Base-by-base conservation (phyloP, 1,140 invertebrate species). In the Telenomus remus region DNA sequence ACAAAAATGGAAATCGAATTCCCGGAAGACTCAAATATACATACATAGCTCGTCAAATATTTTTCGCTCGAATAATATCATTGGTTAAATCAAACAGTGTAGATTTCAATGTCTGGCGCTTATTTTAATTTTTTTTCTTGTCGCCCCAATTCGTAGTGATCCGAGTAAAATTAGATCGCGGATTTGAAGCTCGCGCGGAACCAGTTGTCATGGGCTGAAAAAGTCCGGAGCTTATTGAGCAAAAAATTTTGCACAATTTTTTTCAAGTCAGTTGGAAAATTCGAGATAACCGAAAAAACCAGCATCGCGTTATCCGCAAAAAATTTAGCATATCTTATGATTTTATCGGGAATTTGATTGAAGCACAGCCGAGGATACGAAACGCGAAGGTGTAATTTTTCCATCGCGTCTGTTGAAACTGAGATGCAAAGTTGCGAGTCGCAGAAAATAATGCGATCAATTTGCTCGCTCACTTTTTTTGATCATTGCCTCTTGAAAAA, bases 271-370 rank as follows among this genome's bases (percentile, higher is more conserved):
- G 19, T 14, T 15, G 60, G 54, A 64, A 49, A 64, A 64, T 64
- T 39, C 37, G 50, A 43, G 50, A 54, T 48, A 44, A 11, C 33
- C 19, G n/a, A 27, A 8, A 15, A 10, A 27, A 13, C 7, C 15
- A 48, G n/a, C 37, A 48, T 19, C 39, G 34, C 48, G 35, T 65
- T 33, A 35, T 51, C 35, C 42, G 33, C 14, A 2, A 54, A 54
- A 43, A 47, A n/a, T 42, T 14, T 39, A 48, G 12, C 33, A 27
- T 6, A 1, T 27, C 19, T 27, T 6, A 12, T 10, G 42, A 10
- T 43, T 50, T 64, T 48, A 50, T 55, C 51, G 34, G 4, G 16
- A 14, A 64, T 64, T 55, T 55, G 61, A 64, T 64, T 54, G 39
- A 6, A 53, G 19, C 19, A 6, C 19, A 53, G 33, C 16, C 39